These are phyloP conservation scores for Syrista parreyssii DNA, from an alignment of 2,888 invertebrate species.

Conservation along the genomic window DNA sequence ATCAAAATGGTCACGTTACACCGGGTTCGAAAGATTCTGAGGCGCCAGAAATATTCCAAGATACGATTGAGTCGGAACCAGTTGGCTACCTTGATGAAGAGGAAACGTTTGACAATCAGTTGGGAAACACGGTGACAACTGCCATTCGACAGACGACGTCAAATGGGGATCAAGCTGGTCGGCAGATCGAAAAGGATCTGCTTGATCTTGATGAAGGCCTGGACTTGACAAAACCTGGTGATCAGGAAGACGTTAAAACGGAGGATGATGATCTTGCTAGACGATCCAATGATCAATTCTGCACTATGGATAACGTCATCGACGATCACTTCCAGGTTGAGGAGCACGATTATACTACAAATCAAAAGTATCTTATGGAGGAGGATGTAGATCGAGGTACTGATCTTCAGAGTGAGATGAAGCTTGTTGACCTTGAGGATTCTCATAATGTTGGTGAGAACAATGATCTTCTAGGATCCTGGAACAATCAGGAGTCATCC, in stretches of 20 bases:
- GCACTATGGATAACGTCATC: neutral
- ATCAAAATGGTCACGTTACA: conserved; percentile 50
- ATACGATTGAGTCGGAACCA: conserved; percentile 12
- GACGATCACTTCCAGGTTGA: neutral
- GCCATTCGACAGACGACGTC: conserved; percentile 17
- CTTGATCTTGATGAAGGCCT: neutral
- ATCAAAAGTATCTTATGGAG: conserved; percentile 1
- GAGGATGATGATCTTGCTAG: conserved; percentile 15
- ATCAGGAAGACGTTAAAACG: conserved; percentile 3
- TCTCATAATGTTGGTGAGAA: neutral
- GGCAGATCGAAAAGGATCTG: neutral
- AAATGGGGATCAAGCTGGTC: neutral
- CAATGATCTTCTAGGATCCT: conserved; percentile 26
- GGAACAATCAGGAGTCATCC: conserved; percentile 24
- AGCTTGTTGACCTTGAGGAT: neutral
- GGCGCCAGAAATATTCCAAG: conserved; percentile 15
- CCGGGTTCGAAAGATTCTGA: conserved; percentile 21
- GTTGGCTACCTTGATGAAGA: conserved; percentile 9
- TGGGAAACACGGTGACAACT: conserved; percentile 18
- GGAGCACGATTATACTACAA: neutral
- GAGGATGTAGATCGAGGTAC: conserved; percentile 11
- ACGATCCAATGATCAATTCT: conserved; percentile 12
- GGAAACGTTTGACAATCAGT: conserved; percentile 20
- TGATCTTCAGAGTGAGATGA: neutral
- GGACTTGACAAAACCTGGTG: neutral